phyloP scores from a whole-genome alignment of 2,113 vertebrate species.

The Beaufortia kweichowensis region DNA sequence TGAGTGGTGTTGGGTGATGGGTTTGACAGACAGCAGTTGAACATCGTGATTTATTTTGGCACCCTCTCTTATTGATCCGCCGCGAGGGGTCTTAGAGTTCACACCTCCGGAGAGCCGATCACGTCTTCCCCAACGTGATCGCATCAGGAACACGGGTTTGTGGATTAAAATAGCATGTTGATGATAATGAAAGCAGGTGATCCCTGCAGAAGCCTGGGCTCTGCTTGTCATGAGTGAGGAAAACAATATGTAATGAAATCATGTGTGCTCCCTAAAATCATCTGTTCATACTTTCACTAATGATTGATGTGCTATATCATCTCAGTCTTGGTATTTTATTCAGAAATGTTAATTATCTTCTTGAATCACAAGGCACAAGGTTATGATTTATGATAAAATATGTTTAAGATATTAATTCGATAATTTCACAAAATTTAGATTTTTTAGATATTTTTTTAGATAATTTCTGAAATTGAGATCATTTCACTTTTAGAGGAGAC shows the following conservation, averaged over 20 bases:
- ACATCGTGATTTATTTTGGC: constrained; percentile 47
- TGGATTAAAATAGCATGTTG: constrained; percentile 10
- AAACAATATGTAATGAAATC: constrained; percentile 71
- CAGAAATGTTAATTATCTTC: constrained; percentile 70
- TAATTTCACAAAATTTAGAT: no score
- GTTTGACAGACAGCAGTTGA: constrained; percentile 52
- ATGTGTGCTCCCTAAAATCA: constrained; percentile 70
- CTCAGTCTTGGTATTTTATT: constrained; percentile 73
- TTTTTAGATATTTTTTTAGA: no score
- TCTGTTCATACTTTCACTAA: constrained; percentile 66
- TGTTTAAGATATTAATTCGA: no score
- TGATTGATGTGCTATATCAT: constrained; percentile 72
- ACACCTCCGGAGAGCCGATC: constrained; percentile 31
- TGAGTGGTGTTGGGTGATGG: constrained; percentile 59
- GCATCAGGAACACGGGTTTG: not conserved
- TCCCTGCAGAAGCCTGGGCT: constrained; percentile 29
- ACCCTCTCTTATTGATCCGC: constrained; percentile 48
- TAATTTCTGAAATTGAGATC: no score
- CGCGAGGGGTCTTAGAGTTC: constrained; percentile 13
- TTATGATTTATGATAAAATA: no score
- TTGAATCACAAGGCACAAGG: constrained; percentile 70
- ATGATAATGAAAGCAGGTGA: constrained; percentile 9
- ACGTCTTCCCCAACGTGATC: constrained; percentile 7
- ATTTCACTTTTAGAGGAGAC: no score
- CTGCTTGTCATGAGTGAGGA: constrained; percentile 64